Percentiles rank a stretch among this genome's conserved stretches.
Evolutionary conservation across 1,140 invertebrate species (phyloP).

Genomic region (Scaptomyza hsui): DNA sequence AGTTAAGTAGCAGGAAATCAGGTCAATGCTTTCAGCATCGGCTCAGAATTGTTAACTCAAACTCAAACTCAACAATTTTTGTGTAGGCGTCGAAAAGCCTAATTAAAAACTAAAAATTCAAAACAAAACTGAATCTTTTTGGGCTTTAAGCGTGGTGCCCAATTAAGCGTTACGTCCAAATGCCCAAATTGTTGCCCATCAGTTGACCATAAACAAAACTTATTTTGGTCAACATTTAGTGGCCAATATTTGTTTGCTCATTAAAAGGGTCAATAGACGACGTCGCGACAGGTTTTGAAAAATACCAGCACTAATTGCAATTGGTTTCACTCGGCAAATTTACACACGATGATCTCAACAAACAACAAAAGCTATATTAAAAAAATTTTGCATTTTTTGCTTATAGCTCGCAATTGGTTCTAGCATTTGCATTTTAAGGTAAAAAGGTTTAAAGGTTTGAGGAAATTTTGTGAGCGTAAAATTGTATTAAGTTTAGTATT

Average conservation of each 20-base stretch:
- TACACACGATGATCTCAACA: not conserved
- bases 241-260: constrained; percentile 51
- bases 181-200: constrained; percentile 2
- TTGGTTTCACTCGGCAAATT: constrained; percentile 2
- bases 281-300: too few relatives aligned
- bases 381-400: too few relatives aligned
- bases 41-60: constrained; percentile 40
- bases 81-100: constrained; percentile 34
- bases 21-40: constrained; percentile 63
- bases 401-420: too few relatives aligned
- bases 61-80: too few relatives aligned
- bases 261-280: constrained; percentile 54
- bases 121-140: too few relatives aligned
- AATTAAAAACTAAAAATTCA: constrained; percentile 47
- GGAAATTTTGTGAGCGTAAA: too few relatives aligned
- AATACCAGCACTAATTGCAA: not conserved
- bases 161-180: constrained; percentile 29
- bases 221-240: constrained; percentile 51
- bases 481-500: too few relatives aligned
- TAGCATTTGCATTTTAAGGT: too few relatives aligned
- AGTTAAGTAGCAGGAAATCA: constrained; percentile 41
- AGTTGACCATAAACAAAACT: constrained; percentile 24
- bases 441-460: too few relatives aligned
- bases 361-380: not conserved
- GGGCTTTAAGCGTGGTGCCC: constrained; percentile 45